These are phyloP conservation scores for Tapera naevia DNA, from an alignment of 2,797 vertebrate genomes.

Conservation along the genomic window DNA sequence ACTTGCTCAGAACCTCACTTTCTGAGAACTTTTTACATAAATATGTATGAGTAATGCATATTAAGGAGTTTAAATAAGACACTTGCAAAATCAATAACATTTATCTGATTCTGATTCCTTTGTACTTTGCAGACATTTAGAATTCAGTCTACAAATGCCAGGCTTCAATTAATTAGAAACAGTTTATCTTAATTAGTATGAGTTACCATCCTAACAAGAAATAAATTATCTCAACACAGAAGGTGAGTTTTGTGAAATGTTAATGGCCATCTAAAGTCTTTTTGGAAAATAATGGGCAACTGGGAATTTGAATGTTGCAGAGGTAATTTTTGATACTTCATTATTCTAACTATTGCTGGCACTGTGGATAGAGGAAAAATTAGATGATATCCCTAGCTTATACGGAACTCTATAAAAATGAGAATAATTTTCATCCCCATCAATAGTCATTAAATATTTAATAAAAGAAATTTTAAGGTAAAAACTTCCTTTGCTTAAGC, in stretches of 20 bases:
- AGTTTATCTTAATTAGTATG: constrained; percentile 74
- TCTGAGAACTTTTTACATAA: background rate
- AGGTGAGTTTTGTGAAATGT: constrained; percentile 55
- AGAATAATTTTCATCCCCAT: background rate
- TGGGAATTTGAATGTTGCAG: background rate
- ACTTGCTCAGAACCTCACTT: background rate
- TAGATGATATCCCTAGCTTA: background rate
- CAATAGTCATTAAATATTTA: constrained; percentile 31
- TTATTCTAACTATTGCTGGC: background rate
- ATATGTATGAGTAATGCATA: background rate
- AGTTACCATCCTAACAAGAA: constrained; percentile 64
- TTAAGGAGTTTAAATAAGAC: constrained; percentile 33
- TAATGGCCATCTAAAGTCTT: constrained; percentile 35
- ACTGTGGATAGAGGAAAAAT: background rate
- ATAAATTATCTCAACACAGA: constrained; percentile 66
- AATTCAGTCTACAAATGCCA: constrained; percentile 59
- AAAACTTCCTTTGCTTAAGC: background rate
- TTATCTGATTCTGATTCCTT: constrained; percentile 60
- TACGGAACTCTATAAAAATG: background rate
- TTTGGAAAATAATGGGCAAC: constrained; percentile 25
- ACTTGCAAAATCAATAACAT: constrained; percentile 48
- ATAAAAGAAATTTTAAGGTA: background rate
- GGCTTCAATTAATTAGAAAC: constrained; percentile 73
- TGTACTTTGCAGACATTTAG: constrained; percentile 59
- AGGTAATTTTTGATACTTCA: background rate